Percentiles rank a stretch among this genome's conserved stretches.
Evolutionary conservation across 2,888 invertebrate genomes (phyloP).

Genomic region (Ectropis crepuscularia): DNA sequence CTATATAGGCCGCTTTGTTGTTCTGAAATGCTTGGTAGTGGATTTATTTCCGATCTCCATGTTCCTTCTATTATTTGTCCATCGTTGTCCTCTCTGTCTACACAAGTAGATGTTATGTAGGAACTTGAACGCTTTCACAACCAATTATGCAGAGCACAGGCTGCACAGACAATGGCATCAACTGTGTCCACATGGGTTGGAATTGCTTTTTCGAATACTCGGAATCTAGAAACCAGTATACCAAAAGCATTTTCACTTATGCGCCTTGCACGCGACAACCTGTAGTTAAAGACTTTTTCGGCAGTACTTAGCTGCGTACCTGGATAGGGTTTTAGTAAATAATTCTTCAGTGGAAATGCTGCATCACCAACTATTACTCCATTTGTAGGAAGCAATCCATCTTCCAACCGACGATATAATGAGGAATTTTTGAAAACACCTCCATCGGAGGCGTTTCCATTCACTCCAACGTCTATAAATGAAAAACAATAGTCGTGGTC

Average conservation of each 20-base stretch:
- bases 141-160: conserved; percentile 39
- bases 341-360: conserved; percentile 26
- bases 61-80: conserved; percentile 29
- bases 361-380: conserved; percentile 33
- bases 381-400: conserved; percentile 24
- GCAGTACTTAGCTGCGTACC: conserved; percentile 10
- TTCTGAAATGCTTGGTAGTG: conserved; percentile 20
- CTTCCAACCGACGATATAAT: conserved; percentile 29
- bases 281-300: conserved; percentile 19
- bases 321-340: conserved; percentile 20
- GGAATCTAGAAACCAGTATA: conserved; percentile 24
- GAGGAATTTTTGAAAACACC: conserved; percentile 33
- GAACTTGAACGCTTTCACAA: conserved; percentile 24
- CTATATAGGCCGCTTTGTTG: conserved; percentile 16
- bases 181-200: conserved; percentile 20
- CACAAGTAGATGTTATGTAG: conserved; percentile 33
- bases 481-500: conserved; percentile 29
- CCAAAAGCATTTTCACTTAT: conserved; percentile 19
- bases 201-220: conserved; percentile 38
- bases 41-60: conserved; percentile 32
- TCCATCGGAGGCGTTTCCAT: conserved; percentile 37
- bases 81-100: conserved; percentile 29
- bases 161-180: conserved; percentile 31
- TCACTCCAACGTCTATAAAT: conserved; percentile 38
- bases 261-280: conserved; percentile 14